Evolutionary conservation across 2,113 vertebrate species (phyloP).

Genomic region (Charadrius vociferus): DNA sequence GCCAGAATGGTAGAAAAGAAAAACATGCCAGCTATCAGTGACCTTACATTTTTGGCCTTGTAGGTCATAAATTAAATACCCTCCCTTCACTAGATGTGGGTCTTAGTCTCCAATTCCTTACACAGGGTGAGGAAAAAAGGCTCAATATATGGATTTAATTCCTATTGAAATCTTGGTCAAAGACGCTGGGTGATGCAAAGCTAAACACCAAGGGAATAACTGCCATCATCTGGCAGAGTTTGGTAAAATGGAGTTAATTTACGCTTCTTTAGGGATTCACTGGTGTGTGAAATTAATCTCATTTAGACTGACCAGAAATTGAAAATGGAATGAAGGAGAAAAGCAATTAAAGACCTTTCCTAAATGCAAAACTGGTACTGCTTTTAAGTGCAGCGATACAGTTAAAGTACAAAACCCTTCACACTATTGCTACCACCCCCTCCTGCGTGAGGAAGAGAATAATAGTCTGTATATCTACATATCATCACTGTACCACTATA

Average conservation of each 20-base stretch:
- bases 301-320: constrained; percentile 34
- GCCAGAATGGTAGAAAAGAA: neutral
- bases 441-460: neutral
- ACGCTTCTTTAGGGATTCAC: constrained; percentile 35
- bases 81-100: neutral
- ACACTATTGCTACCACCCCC: neutral
- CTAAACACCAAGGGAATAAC: constrained; percentile 12
- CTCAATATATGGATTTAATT: neutral
- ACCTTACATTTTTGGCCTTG: neutral
- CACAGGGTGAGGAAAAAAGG: neutral
- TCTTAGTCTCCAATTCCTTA: neutral
- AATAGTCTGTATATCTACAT: neutral
- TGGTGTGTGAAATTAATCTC: constrained; percentile 49
- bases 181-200: neutral
- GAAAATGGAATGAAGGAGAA: constrained; percentile 28
- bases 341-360: constrained; percentile 20
- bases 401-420: neutral
- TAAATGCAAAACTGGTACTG: neutral
- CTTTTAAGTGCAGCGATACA: neutral
- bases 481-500: neutral
- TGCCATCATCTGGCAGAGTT: constrained; percentile 40
- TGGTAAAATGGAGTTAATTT: constrained; percentile 56
- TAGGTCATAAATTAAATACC: neutral
- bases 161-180: constrained; percentile 1
- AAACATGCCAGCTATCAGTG: neutral